Conservation (phyloP, 2,888 invertebrate species). For the Eudemis profundana region DNA sequence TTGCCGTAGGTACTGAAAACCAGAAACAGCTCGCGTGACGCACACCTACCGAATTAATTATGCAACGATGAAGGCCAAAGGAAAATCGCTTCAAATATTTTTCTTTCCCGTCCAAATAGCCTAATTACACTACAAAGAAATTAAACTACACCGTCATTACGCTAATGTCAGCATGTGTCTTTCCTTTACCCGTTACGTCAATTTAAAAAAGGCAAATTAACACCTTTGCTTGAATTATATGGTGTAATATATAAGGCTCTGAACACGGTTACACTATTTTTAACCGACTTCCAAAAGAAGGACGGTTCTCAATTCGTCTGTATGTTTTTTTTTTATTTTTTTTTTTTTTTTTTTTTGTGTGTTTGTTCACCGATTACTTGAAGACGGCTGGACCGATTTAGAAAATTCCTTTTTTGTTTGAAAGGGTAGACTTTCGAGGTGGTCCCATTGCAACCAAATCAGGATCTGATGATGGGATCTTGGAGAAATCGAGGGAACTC, state of each 20-base stretch:
- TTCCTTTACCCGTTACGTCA: conserved; percentile 24
- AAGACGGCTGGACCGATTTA: too few relatives aligned
- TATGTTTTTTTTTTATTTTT: too few relatives aligned
- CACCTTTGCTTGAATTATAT: conserved; percentile 17
- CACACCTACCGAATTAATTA: not conserved
- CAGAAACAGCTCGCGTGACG: not conserved
- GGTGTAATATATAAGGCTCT: conserved; percentile 3
- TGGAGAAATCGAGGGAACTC: too few relatives aligned
- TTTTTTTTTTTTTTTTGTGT: too few relatives aligned
- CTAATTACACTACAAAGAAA: conserved; percentile 22
- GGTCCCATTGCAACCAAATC: too few relatives aligned
- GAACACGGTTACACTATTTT: not conserved
- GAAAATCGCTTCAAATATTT: not conserved
- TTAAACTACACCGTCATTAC: conserved; percentile 22
- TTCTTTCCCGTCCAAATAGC: not conserved
- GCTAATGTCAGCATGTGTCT: conserved; percentile 15
- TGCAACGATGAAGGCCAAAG: not conserved
- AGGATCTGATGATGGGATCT: too few relatives aligned
- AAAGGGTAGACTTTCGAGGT: too few relatives aligned
- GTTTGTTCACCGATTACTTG: too few relatives aligned
- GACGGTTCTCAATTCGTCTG: too few relatives aligned
- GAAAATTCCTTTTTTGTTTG: too few relatives aligned
- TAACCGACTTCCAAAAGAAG: too few relatives aligned
- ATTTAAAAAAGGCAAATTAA: conserved; percentile 30
- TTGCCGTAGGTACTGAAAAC: too few relatives aligned